Conservation (phyloP, 2,888 invertebrate genomes). For the Lucinisca nassula region DNA sequence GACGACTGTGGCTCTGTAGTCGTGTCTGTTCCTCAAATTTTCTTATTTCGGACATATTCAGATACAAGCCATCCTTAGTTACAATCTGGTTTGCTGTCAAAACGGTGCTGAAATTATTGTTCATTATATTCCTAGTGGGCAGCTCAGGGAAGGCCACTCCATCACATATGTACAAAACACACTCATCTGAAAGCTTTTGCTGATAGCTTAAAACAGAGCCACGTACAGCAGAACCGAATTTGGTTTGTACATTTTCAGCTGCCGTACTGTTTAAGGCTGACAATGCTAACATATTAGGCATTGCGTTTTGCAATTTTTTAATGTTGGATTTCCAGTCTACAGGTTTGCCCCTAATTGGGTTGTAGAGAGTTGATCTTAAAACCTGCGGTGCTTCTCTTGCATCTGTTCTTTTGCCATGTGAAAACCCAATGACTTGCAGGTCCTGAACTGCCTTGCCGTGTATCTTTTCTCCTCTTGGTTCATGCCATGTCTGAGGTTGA, state of each 20-base stretch:
- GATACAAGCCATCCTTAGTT: background rate
- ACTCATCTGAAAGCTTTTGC: background rate
- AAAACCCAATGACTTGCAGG: slow-evolving; percentile 6
- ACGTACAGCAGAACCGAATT: background rate
- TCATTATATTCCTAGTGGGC: background rate
- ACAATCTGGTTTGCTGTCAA: background rate
- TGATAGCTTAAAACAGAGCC: background rate
- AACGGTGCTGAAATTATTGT: background rate
- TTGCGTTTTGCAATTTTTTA: background rate
- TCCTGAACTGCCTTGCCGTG: slow-evolving; percentile 24
- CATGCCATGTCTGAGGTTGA: slow-evolving; percentile 12
- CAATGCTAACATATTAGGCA: background rate
- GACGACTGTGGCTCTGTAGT: background rate
- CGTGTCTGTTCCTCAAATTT: background rate
- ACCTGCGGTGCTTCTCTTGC: background rate
- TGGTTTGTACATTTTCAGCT: background rate
- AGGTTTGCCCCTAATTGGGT: background rate
- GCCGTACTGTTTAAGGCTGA: background rate
- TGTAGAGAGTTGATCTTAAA: background rate
- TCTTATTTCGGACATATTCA: background rate
- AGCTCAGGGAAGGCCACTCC: background rate
- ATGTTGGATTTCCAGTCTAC: background rate
- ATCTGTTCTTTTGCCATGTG: background rate
- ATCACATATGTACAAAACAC: background rate
- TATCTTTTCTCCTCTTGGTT: slow-evolving; percentile 11